These are phyloP conservation scores for Hylia prasina DNA, from an alignment of 2,113 vertebrate genomes.

Conservation along the genomic window DNA sequence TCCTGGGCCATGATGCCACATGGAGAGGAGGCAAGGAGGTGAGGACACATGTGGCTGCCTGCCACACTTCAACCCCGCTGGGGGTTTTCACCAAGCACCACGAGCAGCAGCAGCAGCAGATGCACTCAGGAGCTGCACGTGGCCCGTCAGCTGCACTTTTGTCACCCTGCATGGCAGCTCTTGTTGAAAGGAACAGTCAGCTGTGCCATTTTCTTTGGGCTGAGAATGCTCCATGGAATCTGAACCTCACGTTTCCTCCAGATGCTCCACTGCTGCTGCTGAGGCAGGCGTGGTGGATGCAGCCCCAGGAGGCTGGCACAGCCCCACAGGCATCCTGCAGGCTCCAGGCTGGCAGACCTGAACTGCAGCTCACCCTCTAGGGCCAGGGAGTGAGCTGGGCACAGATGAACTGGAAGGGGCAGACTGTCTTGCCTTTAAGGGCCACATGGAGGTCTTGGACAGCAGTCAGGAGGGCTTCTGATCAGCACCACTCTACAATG, in stretches of 20 bases:
- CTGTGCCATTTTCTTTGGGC: background rate
- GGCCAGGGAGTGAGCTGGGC: background rate
- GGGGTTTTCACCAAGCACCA: background rate
- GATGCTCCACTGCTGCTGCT: background rate
- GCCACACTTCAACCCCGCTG: background rate
- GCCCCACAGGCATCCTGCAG: background rate
- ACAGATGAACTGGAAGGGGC: background rate
- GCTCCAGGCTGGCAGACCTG: background rate
- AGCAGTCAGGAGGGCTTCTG: background rate
- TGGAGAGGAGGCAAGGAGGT: background rate
- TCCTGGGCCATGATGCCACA: fast-evolving
- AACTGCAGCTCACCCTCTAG: background rate
- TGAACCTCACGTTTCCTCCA: background rate
- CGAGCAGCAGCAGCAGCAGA: background rate
- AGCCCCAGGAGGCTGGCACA: background rate
- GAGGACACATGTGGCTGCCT: background rate
- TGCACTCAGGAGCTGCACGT: background rate
- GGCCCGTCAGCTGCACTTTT: background rate
- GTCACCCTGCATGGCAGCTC: background rate
- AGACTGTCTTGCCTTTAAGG: background rate
- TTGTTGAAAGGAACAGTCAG: background rate
- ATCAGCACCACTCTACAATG: background rate
- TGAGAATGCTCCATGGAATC: background rate
- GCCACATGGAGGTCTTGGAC: background rate
- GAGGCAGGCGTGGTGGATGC: fast-evolving